Conservation (phyloP, 2,113 vertebrate species). For the Cyphomyrus plagiostoma region DNA sequence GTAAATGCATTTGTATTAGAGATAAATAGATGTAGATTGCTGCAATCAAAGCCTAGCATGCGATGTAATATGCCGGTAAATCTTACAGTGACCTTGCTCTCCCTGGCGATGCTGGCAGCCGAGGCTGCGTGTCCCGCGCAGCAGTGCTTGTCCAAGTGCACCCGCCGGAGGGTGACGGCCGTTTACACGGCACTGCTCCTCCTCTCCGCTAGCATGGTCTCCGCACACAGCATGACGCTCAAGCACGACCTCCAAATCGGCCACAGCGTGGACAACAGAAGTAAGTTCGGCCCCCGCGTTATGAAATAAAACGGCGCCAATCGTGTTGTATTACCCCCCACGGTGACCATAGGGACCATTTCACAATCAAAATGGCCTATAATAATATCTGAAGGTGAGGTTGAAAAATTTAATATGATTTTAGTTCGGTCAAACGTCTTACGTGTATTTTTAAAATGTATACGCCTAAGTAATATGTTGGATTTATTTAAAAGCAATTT, state of each 20-base stretch:
- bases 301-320: neutral
- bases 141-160: conserved; percentile 41
- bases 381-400: neutral
- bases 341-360: neutral
- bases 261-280: conserved; percentile 81
- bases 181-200: conserved; percentile 63
- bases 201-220: conserved; percentile 55
- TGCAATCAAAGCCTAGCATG: neutral
- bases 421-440: neutral
- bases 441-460: too few relatives aligned
- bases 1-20: neutral
- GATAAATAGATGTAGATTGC: neutral
- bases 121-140: conserved; percentile 25
- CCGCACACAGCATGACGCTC: conserved; percentile 65
- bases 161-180: conserved; percentile 51
- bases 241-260: conserved; percentile 78
- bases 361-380: neutral
- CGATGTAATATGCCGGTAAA: neutral
- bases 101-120: conserved; percentile 43
- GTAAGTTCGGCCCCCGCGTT: conserved; percentile 56
- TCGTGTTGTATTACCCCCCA: neutral
- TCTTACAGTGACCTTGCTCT: conserved; percentile 18
- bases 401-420: neutral
- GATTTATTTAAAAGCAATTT: neutral
- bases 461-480: neutral